A percentile compares a stretch with the other conserved stretches of the same genome.
These are phyloP conservation scores for Crotalus helleri DNA, from an alignment of 2,113 vertebrate species.

Conservation along the genomic window DNA sequence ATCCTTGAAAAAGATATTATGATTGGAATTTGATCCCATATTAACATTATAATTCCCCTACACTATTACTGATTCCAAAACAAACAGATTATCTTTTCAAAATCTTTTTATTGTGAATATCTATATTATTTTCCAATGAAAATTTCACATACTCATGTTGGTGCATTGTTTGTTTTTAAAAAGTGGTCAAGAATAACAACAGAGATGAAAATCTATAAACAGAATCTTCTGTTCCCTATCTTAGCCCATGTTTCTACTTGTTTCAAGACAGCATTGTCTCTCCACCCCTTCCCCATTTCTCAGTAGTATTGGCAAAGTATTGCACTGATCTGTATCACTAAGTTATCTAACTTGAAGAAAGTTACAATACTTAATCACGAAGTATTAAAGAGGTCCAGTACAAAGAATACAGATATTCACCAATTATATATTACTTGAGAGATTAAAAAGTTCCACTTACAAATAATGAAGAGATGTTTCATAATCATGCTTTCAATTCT, in stretches of 20 bases:
- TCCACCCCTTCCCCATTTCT: not conserved
- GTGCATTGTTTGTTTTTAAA: not conserved
- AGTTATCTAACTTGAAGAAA: not conserved
- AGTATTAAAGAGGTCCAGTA: slow-evolving; percentile 20
- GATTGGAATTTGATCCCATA: rapidly evolving
- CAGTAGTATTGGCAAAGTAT: not conserved
- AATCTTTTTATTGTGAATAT: not conserved
- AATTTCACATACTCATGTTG: not conserved
- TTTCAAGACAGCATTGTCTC: not conserved
- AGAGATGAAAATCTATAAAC: not conserved
- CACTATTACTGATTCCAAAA: not conserved
- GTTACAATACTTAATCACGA: not conserved
- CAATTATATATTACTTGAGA: slow-evolving; percentile 41
- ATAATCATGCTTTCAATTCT: slow-evolving; percentile 49
- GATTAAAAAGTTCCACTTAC: slow-evolving; percentile 61
- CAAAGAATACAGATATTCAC: slow-evolving; percentile 28
- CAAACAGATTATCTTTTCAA: not conserved
- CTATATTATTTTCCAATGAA: not conserved
- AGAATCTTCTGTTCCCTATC: not conserved
- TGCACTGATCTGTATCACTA: not conserved
- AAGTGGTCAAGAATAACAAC: not conserved
- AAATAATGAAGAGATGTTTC: slow-evolving; percentile 61
- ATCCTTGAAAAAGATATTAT: not conserved
- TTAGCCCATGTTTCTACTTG: not conserved
- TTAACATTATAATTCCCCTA: rapidly evolving